Evolutionary conservation across 2,797 vertebrate genomes (phyloP).

Genomic region (Sparidentex hasta): DNA sequence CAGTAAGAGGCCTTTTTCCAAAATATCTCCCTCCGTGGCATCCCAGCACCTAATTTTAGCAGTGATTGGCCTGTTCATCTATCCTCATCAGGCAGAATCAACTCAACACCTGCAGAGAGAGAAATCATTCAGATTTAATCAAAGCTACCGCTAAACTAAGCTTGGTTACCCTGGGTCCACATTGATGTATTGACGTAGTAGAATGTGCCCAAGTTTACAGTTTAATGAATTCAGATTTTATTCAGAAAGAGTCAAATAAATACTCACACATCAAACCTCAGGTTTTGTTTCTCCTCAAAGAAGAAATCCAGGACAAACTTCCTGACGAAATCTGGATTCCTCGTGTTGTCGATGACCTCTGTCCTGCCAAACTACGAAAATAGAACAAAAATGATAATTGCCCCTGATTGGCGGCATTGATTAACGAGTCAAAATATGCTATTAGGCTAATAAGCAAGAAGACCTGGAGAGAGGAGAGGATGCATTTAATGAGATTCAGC

Average conservation of each 20-base stretch:
- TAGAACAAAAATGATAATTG: slow-evolving; percentile 10
- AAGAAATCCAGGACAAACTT: slow-evolving; percentile 98
- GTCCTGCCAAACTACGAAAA: slow-evolving; percentile 92
- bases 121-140: slow-evolving; percentile 49
- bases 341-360: slow-evolving; percentile 96
- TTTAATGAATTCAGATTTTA: slow-evolving; percentile 1
- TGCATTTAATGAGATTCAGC: slow-evolving; percentile 18
- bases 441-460: slow-evolving; percentile 2
- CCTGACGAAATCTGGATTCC: slow-evolving; percentile 97
- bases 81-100: slow-evolving; percentile 23
- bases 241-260: slow-evolving; percentile 5
- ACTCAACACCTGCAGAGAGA: slow-evolving; percentile 17
- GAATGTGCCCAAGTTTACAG: not conserved
- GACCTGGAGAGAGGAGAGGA: not conserved
- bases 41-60: slow-evolving; percentile 26
- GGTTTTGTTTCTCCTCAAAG: slow-evolving; percentile 98
- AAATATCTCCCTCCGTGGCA: slow-evolving; percentile 17
- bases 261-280: slow-evolving; percentile 98
- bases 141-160: slow-evolving; percentile 2
- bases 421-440: slow-evolving; percentile 25
- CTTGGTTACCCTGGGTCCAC: slow-evolving; percentile 6
- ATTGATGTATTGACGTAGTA: not conserved
- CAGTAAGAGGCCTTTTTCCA: slow-evolving; percentile 23
- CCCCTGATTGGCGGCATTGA: not conserved
- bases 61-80: slow-evolving; percentile 34